phyloP scores from a whole-genome alignment of 2,888 invertebrate species.

The Spatulosminthurus flaviceps region DNA sequence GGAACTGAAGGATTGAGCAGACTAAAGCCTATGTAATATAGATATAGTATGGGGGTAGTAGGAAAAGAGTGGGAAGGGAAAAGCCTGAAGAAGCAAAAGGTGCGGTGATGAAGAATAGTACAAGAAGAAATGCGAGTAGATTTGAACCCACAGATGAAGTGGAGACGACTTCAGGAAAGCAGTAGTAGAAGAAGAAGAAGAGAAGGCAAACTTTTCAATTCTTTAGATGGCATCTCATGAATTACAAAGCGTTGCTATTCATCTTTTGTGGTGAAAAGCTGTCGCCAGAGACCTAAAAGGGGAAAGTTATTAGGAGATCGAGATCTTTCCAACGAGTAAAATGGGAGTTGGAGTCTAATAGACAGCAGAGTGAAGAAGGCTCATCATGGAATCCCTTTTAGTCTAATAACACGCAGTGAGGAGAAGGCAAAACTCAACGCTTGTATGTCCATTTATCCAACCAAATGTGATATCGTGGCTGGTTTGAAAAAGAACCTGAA shows the following conservation, averaged over 20 bases:
- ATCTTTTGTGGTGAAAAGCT: conserved; percentile 51
- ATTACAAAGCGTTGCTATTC: conserved; percentile 54
- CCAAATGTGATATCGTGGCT: conserved; percentile 28
- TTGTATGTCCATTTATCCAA: conserved; percentile 36
- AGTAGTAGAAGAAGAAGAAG: too few relatives aligned
- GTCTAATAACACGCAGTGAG: conserved; percentile 25
- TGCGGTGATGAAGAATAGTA: conserved; percentile 24
- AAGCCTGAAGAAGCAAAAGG: conserved; percentile 17
- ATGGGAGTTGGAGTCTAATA: conserved; percentile 13
- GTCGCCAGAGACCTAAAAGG: conserved; percentile 45
- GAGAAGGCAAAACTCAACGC: neutral
- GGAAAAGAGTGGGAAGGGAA: conserved; percentile 15
- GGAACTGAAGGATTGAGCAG: neutral
- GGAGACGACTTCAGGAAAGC: conserved; percentile 29
- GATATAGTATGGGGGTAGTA: neutral
- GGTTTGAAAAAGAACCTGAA: conserved; percentile 46
- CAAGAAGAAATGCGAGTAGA: conserved; percentile 27
- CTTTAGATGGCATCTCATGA: conserved; percentile 51
- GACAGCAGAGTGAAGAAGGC: conserved; percentile 38
- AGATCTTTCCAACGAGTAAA: conserved; percentile 43
- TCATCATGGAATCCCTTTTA: conserved; percentile 41
- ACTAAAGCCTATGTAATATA: neutral
- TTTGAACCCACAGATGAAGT: conserved; percentile 24
- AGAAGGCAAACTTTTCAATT: conserved; percentile 50
- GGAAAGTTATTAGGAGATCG: conserved; percentile 53